phyloP scores from a whole-genome alignment of 2,888 invertebrate species.

The Rotaria macrura region DNA sequence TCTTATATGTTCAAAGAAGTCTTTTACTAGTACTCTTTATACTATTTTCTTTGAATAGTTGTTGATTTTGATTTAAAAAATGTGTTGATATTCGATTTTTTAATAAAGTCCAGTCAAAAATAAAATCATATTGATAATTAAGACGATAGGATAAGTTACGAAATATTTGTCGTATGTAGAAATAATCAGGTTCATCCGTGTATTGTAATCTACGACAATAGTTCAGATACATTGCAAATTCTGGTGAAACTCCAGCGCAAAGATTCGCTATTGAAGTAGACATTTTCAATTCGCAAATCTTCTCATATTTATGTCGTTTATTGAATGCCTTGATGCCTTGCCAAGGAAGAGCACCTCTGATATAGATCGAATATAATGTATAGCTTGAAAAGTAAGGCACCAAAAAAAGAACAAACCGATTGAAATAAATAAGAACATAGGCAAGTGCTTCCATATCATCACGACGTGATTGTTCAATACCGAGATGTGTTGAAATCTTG shows the following conservation, averaged over 20 bases:
- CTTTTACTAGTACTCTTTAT: no score
- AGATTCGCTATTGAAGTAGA: neutral
- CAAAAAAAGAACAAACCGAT: neutral
- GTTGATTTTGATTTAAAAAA: no score
- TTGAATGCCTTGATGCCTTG: conserved; percentile 6
- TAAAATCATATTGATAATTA: neutral
- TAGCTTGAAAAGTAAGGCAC: no score
- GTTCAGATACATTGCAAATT: neutral
- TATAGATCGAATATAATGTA: no score
- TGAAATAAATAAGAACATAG: conserved; percentile 4
- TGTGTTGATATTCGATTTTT: neutral
- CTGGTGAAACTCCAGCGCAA: neutral
- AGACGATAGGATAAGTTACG: neutral
- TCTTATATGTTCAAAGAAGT: no score
- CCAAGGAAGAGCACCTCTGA: neutral
- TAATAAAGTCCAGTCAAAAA: neutral
- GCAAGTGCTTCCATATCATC: conserved; percentile 21
- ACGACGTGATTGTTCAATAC: conserved; percentile 15
- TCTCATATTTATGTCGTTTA: neutral
- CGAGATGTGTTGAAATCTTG: neutral
- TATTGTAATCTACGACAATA: neutral
- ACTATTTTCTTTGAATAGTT: no score
- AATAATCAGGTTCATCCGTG: neutral
- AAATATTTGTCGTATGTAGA: conserved; percentile 6
- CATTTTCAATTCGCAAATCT: conserved; percentile 5